phyloP scores from a whole-genome alignment of 1,140 invertebrate species.

The Drosophila kohkoa region DNA sequence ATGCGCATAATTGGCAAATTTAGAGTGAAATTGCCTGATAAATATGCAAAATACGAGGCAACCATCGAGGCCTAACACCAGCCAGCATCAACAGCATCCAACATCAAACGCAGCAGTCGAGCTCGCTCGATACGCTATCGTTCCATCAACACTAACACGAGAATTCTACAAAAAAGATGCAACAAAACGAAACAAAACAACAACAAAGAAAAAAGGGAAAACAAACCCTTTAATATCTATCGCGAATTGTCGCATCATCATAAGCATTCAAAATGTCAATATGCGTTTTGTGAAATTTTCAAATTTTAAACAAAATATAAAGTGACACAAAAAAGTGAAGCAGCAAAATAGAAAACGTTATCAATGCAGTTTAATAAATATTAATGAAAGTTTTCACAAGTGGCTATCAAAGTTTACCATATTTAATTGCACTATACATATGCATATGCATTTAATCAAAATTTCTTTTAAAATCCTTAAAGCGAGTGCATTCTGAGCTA shows the following conservation, averaged over 20 bases:
- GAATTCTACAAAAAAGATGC: slow-evolving; percentile 1
- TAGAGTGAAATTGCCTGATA: slow-evolving; percentile 75
- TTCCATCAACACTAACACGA: neutral
- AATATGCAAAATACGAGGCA: slow-evolving; percentile 65
- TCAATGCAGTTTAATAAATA: slow-evolving; percentile 8
- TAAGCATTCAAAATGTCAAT: slow-evolving; percentile 18
- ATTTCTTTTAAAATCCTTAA: no score
- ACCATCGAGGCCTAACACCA: slow-evolving; percentile 19
- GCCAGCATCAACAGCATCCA: neutral
- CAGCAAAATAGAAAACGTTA: neutral
- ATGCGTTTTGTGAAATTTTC: slow-evolving; percentile 3
- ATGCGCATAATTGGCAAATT: slow-evolving; percentile 78
- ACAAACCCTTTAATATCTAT: neutral
- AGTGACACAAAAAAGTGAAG: no score
- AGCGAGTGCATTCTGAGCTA: no score
- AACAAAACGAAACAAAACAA: no score
- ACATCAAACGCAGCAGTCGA: neutral
- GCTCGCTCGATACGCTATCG: neutral
- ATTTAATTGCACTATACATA: no score
- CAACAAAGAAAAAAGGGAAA: no score
- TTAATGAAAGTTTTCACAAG: neutral
- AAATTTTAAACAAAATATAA: no score
- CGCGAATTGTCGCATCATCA: slow-evolving; percentile 17
- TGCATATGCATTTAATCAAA: no score
- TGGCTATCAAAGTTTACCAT: no score